Percentiles rank a stretch among this genome's conserved stretches.
Conservation (phyloP, 2,888 invertebrate genomes). For the Lasioglossum oenotherae region DNA sequence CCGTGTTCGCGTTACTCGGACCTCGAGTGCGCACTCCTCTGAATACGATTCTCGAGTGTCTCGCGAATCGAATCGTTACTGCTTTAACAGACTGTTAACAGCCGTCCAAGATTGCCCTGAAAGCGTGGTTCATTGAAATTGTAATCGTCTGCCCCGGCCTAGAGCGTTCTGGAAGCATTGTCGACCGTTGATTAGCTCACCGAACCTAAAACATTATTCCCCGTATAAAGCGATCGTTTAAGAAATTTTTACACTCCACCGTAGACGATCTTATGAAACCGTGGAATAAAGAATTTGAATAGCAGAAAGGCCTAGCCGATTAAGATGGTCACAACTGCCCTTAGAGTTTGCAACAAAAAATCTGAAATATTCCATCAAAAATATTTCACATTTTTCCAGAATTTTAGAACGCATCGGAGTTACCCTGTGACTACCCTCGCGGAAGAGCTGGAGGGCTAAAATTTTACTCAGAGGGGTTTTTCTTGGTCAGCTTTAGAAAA, state of each 20-base stretch:
- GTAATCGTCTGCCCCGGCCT: slow-evolving; percentile 36
- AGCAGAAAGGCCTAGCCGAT: too few relatives aligned
- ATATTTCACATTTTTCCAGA: too few relatives aligned
- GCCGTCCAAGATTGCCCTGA: slow-evolving; percentile 18
- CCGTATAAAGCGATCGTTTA: neutral
- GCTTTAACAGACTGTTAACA: slow-evolving; percentile 65
- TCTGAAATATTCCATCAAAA: too few relatives aligned
- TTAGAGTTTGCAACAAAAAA: too few relatives aligned
- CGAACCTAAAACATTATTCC: neutral
- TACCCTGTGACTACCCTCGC: too few relatives aligned
- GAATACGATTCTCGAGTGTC: slow-evolving; percentile 76
- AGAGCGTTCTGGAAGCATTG: neutral
- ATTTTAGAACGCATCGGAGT: too few relatives aligned
- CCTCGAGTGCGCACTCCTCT: slow-evolving; percentile 73
- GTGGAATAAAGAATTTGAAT: neutral
- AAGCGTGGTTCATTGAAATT: slow-evolving; percentile 45
- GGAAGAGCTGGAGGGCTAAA: too few relatives aligned
- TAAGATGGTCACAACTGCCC: too few relatives aligned
- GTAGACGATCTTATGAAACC: neutral
- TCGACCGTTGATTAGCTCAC: neutral
- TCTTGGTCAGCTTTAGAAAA: too few relatives aligned
- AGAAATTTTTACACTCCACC: neutral
- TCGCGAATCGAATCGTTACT: slow-evolving; percentile 72
- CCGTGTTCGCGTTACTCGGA: slow-evolving; percentile 71
- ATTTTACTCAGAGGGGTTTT: too few relatives aligned